Conservation (phyloP, 2,113 vertebrate genomes). For the Pangasianodon hypophthalmus region DNA sequence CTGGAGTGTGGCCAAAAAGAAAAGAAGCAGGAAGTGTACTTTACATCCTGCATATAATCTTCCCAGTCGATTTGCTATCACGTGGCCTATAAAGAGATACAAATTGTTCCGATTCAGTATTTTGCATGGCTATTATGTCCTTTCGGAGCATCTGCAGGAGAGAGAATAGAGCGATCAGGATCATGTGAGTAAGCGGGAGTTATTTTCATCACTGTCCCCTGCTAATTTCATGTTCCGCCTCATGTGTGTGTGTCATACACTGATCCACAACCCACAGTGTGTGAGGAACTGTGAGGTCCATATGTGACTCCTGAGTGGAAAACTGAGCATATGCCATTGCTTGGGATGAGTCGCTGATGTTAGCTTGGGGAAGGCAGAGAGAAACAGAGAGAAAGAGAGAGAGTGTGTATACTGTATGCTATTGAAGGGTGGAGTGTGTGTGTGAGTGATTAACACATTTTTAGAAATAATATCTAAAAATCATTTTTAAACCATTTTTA, state of each 20-base stretch:
- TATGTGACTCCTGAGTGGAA: neutral
- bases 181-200: constrained; percentile 56
- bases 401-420: neutral
- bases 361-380: neutral
- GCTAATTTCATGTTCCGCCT: constrained; percentile 52
- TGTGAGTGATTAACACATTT: neutral
- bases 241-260: constrained; percentile 36
- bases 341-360: constrained; percentile 9
- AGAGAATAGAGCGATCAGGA: constrained; percentile 61
- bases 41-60: constrained; percentile 53
- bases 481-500: neutral
- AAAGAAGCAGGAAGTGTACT: neutral
- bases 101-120: constrained; percentile 66
- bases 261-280: constrained; percentile 54
- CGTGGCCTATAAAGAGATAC: constrained; percentile 65
- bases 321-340: constrained; percentile 32
- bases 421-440: neutral
- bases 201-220: constrained; percentile 60
- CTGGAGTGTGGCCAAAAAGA: neutral
- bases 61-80: constrained; percentile 62
- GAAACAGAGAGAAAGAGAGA: neutral
- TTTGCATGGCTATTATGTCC: constrained; percentile 69
- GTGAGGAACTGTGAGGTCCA: neutral
- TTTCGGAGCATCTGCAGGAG: constrained; percentile 68
- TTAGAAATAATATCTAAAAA: neutral